Conservation (phyloP, 2,113 vertebrate genomes). For the Telmatochromis bifrenatus region DNA sequence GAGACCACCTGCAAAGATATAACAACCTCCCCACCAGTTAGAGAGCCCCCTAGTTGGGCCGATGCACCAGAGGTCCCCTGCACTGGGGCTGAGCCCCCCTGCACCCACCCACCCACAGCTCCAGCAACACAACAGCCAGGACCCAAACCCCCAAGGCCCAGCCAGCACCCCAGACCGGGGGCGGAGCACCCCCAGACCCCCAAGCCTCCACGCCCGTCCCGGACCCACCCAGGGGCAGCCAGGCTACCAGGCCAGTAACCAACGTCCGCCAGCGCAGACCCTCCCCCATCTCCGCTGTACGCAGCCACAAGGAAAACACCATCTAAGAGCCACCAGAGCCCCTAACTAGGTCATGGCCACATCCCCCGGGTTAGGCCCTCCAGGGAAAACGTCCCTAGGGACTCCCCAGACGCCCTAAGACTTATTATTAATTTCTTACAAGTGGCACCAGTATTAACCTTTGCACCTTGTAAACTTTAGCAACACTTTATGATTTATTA, state of each 20-base stretch:
- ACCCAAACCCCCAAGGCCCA: neutral
- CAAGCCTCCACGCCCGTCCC: neutral
- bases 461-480: neutral
- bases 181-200: neutral
- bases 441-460: neutral
- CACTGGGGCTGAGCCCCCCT: neutral
- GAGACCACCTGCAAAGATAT: neutral
- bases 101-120: neutral
- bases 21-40: neutral
- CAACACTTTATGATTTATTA: neutral
- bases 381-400: neutral
- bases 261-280: neutral
- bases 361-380: neutral
- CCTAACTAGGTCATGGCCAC: neutral
- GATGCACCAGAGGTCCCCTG: neutral
- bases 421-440: neutral
- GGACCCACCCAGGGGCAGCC: neutral
- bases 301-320: neutral
- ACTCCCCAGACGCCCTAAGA: neutral
- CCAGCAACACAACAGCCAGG: accelerated
- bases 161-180: neutral
- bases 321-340: neutral
- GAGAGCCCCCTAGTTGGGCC: neutral
- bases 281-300: neutral
- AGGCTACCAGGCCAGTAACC: neutral